Conservation (phyloP, 2,888 invertebrate species). For the Trissolcus japonicus region DNA sequence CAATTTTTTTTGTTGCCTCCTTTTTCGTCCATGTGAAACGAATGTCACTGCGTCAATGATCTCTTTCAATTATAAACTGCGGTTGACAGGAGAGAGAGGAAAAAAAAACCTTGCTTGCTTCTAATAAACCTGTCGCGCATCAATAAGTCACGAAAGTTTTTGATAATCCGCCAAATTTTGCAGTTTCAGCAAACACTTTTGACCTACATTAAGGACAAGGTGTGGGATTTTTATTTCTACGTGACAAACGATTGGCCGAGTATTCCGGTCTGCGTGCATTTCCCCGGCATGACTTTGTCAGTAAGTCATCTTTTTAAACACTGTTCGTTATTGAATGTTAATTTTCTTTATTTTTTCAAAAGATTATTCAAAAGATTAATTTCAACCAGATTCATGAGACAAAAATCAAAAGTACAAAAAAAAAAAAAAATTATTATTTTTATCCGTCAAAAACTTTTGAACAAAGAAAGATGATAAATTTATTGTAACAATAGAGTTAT, state of each 20-base stretch:
- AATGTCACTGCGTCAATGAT: conserved; percentile 31
- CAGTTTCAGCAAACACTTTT: conserved; percentile 94
- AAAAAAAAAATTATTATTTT: not conserved
- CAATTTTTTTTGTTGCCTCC: not conserved
- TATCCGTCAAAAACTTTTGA: too few species aligned
- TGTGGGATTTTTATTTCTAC: conserved; percentile 95
- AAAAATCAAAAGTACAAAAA: not conserved
- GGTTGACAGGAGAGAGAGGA: not conserved
- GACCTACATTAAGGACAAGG: conserved; percentile 91
- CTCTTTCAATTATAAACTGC: not conserved
- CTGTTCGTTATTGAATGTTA: not conserved
- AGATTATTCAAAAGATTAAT: not conserved
- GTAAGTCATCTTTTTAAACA: conserved; percentile 78
- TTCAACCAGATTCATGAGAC: not conserved
- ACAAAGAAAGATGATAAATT: too few species aligned
- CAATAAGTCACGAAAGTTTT: conserved; percentile 34
- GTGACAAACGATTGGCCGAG: conserved; percentile 92
- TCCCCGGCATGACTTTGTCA: conserved; percentile 92
- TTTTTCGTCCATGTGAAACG: conserved; percentile 25
- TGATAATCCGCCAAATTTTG: conserved; percentile 41
- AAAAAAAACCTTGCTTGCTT: not conserved
- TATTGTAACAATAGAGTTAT: too few species aligned
- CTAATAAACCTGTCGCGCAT: not conserved
- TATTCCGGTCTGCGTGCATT: conserved; percentile 87
- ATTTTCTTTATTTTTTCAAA: not conserved